phyloP scores from a whole-genome alignment of 1,140 invertebrate species.

The Carposina sasakii region DNA sequence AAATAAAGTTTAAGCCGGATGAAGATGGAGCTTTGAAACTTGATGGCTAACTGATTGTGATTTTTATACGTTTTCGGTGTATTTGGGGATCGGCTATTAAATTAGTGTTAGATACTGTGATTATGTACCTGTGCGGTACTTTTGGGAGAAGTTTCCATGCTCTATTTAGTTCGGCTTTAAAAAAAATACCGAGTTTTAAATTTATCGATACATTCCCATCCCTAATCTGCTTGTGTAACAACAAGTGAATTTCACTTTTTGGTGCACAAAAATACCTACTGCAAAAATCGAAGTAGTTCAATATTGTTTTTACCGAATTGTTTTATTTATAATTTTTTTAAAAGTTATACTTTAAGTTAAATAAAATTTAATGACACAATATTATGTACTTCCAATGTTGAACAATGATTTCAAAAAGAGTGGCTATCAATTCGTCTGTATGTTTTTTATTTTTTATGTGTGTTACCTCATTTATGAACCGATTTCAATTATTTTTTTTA shows the following conservation, averaged over 20 bases:
- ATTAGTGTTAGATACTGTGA: constrained; percentile 63
- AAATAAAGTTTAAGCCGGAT: constrained; percentile 56
- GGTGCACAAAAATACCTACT: not conserved
- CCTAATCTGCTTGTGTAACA: constrained; percentile 7
- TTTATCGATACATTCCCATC: constrained; percentile 19
- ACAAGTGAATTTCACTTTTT: not conserved
- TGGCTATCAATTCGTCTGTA: no score
- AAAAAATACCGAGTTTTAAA: constrained; percentile 38
- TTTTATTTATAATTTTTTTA: no score
- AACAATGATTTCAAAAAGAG: no score
- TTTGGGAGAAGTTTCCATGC: constrained; percentile 40
- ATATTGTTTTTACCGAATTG: no score
- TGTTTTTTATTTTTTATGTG: no score
- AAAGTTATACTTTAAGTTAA: no score
- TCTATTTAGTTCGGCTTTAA: constrained; percentile 49
- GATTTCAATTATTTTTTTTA: no score
- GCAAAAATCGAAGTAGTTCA: no score
- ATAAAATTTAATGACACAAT: no score
- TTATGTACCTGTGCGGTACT: constrained; percentile 63
- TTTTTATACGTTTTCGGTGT: constrained; percentile 62
- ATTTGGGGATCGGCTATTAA: constrained; percentile 42
- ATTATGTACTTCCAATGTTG: no score
- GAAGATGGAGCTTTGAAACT: constrained; percentile 45
- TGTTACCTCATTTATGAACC: no score
- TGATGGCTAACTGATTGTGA: constrained; percentile 58